Evolutionary conservation across 2,113 vertebrate genomes (phyloP).

Genomic region (Arizona elegans): DNA sequence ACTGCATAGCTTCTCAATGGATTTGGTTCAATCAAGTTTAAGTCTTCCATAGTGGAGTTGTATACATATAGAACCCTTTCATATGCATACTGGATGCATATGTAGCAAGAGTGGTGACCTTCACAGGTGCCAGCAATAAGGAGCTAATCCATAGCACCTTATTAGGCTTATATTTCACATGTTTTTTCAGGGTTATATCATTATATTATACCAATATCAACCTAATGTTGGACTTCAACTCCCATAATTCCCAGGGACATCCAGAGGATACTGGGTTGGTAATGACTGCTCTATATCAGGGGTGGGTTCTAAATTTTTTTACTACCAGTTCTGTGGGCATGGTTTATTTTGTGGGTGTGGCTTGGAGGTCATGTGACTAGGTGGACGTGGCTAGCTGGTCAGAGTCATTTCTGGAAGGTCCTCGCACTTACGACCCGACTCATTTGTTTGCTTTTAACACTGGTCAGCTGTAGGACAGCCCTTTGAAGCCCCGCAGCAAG

Average conservation of each 20-base stretch:
- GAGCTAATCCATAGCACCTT: background rate
- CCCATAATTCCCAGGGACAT: background rate
- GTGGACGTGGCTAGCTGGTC: too few relatives aligned
- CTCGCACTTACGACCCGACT: too few relatives aligned
- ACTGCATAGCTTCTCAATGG: background rate
- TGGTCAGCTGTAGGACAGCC: too few relatives aligned
- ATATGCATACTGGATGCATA: background rate
- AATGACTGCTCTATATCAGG: background rate
- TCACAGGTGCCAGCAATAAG: background rate
- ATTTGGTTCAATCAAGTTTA: background rate
- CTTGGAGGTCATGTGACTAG: too few relatives aligned
- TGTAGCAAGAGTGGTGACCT: background rate
- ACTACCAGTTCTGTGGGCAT: too few relatives aligned
- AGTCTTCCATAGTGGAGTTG: background rate
- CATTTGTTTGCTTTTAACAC: too few relatives aligned
- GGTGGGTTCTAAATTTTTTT: too few relatives aligned
- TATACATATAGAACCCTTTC: background rate
- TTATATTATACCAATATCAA: background rate
- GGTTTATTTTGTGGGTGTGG: too few relatives aligned
- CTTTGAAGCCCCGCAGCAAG: too few relatives aligned
- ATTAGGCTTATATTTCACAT: background rate
- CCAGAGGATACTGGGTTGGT: background rate
- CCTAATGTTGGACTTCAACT: background rate
- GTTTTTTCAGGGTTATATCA: background rate
- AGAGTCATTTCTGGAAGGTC: too few relatives aligned